These are phyloP conservation scores for Dasyprocta punctata DNA, from an alignment of 2,113 vertebrate genomes.

Conservation along the genomic window DNA sequence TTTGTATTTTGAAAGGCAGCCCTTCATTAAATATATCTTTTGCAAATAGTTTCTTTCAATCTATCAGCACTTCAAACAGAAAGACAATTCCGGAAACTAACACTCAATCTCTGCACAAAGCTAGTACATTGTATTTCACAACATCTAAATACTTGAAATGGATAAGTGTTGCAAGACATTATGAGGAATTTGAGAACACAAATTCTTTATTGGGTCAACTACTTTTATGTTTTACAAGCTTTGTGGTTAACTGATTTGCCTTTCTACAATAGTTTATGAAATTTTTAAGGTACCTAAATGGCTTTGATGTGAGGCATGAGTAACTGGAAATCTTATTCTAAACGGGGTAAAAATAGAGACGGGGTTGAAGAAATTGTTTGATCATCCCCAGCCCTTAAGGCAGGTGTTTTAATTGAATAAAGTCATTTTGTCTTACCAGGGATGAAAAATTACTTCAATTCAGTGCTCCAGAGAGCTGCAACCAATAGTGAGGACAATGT, in stretches of 20 bases:
- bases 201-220: not conserved
- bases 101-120: not conserved
- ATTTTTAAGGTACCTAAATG: not conserved
- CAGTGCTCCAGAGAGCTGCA: not conserved
- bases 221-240: not conserved
- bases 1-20: not conserved
- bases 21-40: not conserved
- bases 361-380: not conserved
- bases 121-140: not conserved
- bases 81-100: not conserved
- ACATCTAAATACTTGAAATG: not conserved
- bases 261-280: not conserved
- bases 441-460: not conserved
- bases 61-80: not conserved
- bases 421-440: not conserved
- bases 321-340: not conserved
- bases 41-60: too few relatives aligned
- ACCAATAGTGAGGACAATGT: not conserved
- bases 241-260: not conserved
- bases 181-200: not conserved
- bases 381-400: not conserved
- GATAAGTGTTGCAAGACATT: not conserved
- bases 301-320: not conserved
- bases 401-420: not conserved
- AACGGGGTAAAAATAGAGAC: not conserved